Conservation (phyloP, 2,888 invertebrate genomes). For the Thereva nobilitata region DNA sequence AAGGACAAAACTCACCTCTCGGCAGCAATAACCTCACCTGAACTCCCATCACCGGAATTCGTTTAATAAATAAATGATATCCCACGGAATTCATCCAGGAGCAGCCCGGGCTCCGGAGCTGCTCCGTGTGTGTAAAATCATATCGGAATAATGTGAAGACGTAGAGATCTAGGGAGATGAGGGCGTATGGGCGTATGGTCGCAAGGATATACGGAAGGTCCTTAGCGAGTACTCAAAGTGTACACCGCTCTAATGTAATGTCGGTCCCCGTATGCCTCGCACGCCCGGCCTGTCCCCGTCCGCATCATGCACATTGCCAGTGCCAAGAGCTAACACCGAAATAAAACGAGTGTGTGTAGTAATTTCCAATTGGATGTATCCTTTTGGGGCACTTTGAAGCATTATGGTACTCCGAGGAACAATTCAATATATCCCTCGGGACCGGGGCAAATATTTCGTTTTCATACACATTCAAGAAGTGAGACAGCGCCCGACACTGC, state of each 20-base stretch:
- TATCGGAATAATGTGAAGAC: conserved; percentile 40
- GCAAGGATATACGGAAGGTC: conserved; percentile 32
- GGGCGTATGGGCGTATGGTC: conserved; percentile 21
- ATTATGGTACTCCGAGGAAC: conserved; percentile 59
- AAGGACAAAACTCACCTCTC: too few species aligned
- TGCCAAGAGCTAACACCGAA: conserved; percentile 25
- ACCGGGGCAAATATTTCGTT: conserved; percentile 43
- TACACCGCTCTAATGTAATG: conserved; percentile 40
- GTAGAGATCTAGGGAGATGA: conserved; percentile 29
- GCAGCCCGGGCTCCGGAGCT: conserved; percentile 3
- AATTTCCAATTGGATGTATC: conserved; percentile 56
- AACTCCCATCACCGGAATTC: conserved; percentile 40
- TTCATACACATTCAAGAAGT: conserved; percentile 39
- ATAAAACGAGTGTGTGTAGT: conserved; percentile 45
- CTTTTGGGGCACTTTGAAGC: conserved; percentile 55
- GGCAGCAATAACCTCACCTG: conserved; percentile 26
- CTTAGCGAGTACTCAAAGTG: conserved; percentile 38
- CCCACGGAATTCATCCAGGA: conserved; percentile 35
- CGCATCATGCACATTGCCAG: conserved; percentile 29
- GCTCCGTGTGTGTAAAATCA: conserved; percentile 36
- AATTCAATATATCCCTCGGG: conserved; percentile 54
- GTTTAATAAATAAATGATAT: conserved; percentile 43
- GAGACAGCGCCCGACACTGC: not conserved
- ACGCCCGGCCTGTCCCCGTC: conserved; percentile 10
- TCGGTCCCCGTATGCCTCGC: conserved; percentile 7